Evolutionary conservation across 2,888 invertebrate genomes (phyloP), one percentile per base, ranked within the genome.

Genomic region (Sussaba pulchella): DNA sequence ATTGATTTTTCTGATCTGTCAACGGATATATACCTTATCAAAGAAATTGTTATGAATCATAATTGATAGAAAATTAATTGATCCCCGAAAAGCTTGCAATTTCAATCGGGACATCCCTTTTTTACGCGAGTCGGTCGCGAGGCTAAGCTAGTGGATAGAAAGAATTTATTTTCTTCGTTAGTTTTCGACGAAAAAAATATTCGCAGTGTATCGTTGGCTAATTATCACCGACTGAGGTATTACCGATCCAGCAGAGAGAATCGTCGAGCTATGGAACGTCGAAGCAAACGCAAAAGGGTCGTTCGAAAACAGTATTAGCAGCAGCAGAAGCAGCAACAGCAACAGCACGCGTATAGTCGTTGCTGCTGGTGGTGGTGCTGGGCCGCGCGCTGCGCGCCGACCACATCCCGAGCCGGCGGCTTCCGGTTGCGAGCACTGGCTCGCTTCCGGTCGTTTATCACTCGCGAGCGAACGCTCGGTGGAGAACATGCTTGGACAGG

Each of bases 361-460:
- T 24, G 39, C 14, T 12, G 66, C 43, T 57, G 47, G 67, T 78
- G 36, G 54, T 69, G 70, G 75, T 73, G 61, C 26, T 39, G 81
- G 24, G 70, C n/a, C n/a, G n/a, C n/a, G n/a, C n/a, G n/a, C n/a
- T n/a, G n/a, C n/a, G n/a, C n/a, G n/a, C 66, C 85, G 82, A 88
- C 88, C 88, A 86, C 88, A 87, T 88, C 89, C 88, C 86, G 86
- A 85, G 80, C 84, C 81, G 77, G 83, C 84, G 84, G 86, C 87
- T 88, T 88, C 87, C 87, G 84, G 63, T 77, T 76, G 72, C 76
- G 75, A 75, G 75, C 87, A 78, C 87, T 85, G 87, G 87, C 86
- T 90, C 88, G 88, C 90, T 90, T 90, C 90, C 90, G 89, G 88
- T 85, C 90, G 89, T 89, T 89, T 89, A 89, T 89, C 89, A 89